phyloP scores from a whole-genome alignment of 2,797 vertebrate species.

The Potorous gilbertii region DNA sequence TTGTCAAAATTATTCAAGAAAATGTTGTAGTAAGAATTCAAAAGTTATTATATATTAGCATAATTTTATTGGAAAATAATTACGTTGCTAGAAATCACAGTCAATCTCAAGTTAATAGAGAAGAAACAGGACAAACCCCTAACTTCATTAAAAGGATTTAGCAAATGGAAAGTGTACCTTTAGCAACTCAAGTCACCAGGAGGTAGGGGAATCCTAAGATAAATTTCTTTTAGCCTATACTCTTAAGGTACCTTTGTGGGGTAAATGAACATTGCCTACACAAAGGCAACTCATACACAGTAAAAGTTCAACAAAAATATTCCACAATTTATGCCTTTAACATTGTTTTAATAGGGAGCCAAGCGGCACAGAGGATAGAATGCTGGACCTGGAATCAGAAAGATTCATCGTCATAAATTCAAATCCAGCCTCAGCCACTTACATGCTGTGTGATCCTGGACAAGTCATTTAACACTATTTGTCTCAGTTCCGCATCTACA shows the following conservation, averaged over 20 bases:
- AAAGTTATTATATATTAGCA: not conserved
- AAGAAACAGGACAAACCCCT: not conserved
- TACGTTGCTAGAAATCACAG: not conserved
- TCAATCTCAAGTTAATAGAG: not conserved
- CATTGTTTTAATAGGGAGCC: not conserved
- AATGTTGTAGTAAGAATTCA: not conserved
- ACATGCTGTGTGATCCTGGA: not conserved
- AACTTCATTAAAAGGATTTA: not conserved
- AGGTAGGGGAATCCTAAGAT: not conserved
- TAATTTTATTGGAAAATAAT: not conserved
- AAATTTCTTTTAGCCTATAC: too few species aligned
- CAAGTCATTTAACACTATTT: not conserved
- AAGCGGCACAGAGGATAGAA: not conserved
- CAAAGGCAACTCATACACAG: not conserved
- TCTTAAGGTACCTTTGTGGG: not conserved
- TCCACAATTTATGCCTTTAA: not conserved
- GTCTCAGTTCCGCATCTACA: not conserved
- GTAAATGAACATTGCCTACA: not conserved
- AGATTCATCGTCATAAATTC: not conserved
- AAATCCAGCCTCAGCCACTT: not conserved
- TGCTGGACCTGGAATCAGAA: not conserved
- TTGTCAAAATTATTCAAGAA: not conserved
- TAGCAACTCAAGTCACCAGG: not conserved
- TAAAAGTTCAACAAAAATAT: not conserved
- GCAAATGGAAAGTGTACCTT: not conserved